Evolutionary conservation across 2,797 vertebrate species (phyloP), one percentile per base, ranked within the genome.

Genomic region (Cyclura pinguis): DNA sequence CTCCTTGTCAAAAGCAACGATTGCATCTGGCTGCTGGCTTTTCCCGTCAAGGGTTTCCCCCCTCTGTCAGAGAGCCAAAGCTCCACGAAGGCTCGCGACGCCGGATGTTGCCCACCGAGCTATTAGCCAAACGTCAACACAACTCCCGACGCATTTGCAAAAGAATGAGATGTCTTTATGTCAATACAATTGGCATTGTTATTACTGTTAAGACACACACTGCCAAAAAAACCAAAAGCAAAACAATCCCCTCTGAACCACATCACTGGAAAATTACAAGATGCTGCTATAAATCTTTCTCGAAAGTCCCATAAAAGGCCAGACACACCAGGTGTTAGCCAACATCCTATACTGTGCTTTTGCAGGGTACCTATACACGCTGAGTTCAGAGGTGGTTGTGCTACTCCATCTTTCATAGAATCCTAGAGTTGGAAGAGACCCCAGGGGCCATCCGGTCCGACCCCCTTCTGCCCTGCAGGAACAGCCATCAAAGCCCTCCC

Each of bases 41-140:
- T 62, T 32, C 29, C 64, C 18, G 64, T 13, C 0, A 0, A 72
- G 64, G 57, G 84, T 85, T 88, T 73, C n/a, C 1, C 18, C 74
- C 0, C 3, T 1, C 74, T 4, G 0, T 5, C 22, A 50, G 32
- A 38, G 76, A 67, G 64, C 73, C 27, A 32, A 73, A 67, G 78
- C 32, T 42, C 32, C 52, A 62, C 27, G 16, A 86, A 4, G 84
- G 50, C 87, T 81, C 29, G 8, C 0, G n/a, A 32, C 35, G 42
- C 27, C 55, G 59, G 67, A 73, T 47, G 62, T 12, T 74, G 42
- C 82, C 87, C 85, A 20, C 6, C 78, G 6, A 6, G 13, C 3
- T 22, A 35, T 9, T 0, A 0, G 27, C 6, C 2, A 84, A 38
- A 64, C 62, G 55, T 20, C 1, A 6, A 16, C 1, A 0, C 57